Evolutionary conservation across 2,888 invertebrate genomes (phyloP).

Genomic region (Neoascia interrupta): DNA sequence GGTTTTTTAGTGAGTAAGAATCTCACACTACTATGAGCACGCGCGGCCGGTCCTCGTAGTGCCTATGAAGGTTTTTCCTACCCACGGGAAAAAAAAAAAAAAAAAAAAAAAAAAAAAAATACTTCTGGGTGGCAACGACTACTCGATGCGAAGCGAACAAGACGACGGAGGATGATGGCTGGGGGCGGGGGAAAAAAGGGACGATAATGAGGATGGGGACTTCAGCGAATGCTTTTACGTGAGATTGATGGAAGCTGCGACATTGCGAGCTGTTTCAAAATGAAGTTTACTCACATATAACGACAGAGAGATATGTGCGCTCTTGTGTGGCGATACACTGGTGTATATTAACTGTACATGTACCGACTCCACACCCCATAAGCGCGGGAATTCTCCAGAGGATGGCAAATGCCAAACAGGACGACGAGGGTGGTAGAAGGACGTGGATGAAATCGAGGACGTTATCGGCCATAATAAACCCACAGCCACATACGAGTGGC

Average conservation of each 20-base stretch:
- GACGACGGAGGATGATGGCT: no score
- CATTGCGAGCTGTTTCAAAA: slow-evolving; percentile 69
- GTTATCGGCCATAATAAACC: slow-evolving; percentile 70
- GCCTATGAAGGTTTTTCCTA: no score
- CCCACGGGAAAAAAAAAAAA: no score
- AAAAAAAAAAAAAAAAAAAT: not conserved
- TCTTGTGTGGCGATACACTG: slow-evolving; percentile 61
- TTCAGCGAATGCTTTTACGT: slow-evolving; percentile 68
- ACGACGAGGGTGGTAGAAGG: slow-evolving; percentile 45
- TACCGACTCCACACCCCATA: slow-evolving; percentile 34
- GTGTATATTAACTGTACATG: slow-evolving; percentile 65
- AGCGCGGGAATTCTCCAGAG: slow-evolving; percentile 40
- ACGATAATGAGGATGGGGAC: slow-evolving; percentile 65
- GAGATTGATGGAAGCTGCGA: slow-evolving; percentile 69
- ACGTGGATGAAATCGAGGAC: slow-evolving; percentile 64
- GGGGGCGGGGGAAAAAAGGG: not conserved
- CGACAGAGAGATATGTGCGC: slow-evolving; percentile 57
- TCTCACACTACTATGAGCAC: no score
- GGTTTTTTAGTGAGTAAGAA: no score
- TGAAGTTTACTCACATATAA: slow-evolving; percentile 64
- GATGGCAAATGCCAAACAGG: slow-evolving; percentile 45
- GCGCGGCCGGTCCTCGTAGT: no score
- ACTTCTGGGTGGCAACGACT: no score
- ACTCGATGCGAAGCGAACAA: not conserved
- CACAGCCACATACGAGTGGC: slow-evolving; percentile 64